Percentiles rank a stretch among this genome's conserved stretches.
phyloP scores from a whole-genome alignment of 2,888 invertebrate genomes.

The Sabellastarte sp. region DNA sequence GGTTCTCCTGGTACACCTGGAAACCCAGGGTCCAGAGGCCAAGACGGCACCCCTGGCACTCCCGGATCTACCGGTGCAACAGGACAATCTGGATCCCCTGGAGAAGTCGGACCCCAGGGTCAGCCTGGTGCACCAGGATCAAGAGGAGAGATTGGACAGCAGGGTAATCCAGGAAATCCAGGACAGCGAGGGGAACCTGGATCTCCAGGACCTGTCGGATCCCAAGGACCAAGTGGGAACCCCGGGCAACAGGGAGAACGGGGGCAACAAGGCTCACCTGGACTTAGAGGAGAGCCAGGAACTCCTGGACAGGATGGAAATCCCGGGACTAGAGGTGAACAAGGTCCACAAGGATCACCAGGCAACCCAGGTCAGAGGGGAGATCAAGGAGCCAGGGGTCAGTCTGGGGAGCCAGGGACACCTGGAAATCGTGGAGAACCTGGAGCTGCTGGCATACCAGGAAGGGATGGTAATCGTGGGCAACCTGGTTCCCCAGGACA shows the following conservation, averaged over 20 bases:
- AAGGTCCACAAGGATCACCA: slow-evolving; percentile 6
- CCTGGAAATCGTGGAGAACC: slow-evolving; percentile 19
- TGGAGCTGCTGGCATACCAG: slow-evolving; percentile 37
- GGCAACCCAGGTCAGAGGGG: slow-evolving; percentile 14
- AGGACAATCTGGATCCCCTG: slow-evolving; percentile 6
- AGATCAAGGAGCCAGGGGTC: background rate
- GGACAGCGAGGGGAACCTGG: too few species aligned
- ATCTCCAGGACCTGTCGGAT: slow-evolving; percentile 14
- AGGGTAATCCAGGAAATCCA: too few species aligned
- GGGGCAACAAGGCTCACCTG: background rate
- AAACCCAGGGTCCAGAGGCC: slow-evolving; percentile 6
- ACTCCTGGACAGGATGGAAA: background rate
- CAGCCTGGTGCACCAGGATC: slow-evolving; percentile 10
- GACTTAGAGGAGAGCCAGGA: slow-evolving; percentile 4
- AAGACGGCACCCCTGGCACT: slow-evolving; percentile 8
- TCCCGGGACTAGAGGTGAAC: slow-evolving; percentile 5
- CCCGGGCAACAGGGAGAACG: slow-evolving; percentile 4
- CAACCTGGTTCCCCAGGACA: slow-evolving; percentile 32
- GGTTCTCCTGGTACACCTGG: slow-evolving; percentile 5
- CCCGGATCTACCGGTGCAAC: slow-evolving; percentile 2
- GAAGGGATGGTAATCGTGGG: slow-evolving; percentile 6
- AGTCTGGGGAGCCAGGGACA: slow-evolving; percentile 1
- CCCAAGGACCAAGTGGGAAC: background rate
- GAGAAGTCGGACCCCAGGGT: slow-evolving; percentile 7
- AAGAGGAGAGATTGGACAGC: slow-evolving; percentile 11